Conservation (phyloP, 2,888 invertebrate species). For the Hanleya hanleyi region DNA sequence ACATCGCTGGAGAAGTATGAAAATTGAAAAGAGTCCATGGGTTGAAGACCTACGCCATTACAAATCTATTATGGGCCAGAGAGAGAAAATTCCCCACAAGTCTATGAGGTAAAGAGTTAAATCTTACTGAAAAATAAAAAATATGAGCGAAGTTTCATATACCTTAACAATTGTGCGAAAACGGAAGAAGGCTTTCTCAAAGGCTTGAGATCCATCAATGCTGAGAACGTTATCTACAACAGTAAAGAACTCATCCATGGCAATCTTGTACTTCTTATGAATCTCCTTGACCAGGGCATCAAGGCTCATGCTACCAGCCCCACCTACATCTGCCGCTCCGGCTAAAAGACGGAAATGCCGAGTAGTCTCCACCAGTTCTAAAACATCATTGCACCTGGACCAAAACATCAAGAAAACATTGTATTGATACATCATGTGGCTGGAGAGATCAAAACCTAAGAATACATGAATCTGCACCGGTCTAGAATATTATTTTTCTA, state of each 20-base stretch:
- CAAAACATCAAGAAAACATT: background rate
- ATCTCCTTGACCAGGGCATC: slow-evolving; percentile 72
- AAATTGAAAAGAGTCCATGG: no score
- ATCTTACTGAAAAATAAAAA: no score
- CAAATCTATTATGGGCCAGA: no score
- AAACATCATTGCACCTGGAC: slow-evolving; percentile 72
- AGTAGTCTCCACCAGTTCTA: slow-evolving; percentile 72
- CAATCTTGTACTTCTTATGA: slow-evolving; percentile 64
- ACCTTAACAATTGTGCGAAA: slow-evolving; percentile 72
- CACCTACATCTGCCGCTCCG: slow-evolving; percentile 71
- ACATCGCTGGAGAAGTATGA: no score
- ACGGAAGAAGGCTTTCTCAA: slow-evolving; percentile 72
- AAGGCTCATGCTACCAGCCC: slow-evolving; percentile 70
- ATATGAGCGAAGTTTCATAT: no score
- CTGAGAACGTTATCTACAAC: slow-evolving; percentile 68
- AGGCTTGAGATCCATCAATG: slow-evolving; percentile 70
- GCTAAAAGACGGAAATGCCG: slow-evolving; percentile 71
- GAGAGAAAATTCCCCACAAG: no score
- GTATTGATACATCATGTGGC: no score
- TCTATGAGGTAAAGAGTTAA: no score
- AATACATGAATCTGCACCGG: no score
- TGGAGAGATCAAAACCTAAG: no score
- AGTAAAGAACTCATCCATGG: slow-evolving; percentile 69
- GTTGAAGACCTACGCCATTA: no score
- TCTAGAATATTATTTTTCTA: no score